phyloP scores from a whole-genome alignment of 2,113 vertebrate genomes.

The Proterorhinus semilunaris region DNA sequence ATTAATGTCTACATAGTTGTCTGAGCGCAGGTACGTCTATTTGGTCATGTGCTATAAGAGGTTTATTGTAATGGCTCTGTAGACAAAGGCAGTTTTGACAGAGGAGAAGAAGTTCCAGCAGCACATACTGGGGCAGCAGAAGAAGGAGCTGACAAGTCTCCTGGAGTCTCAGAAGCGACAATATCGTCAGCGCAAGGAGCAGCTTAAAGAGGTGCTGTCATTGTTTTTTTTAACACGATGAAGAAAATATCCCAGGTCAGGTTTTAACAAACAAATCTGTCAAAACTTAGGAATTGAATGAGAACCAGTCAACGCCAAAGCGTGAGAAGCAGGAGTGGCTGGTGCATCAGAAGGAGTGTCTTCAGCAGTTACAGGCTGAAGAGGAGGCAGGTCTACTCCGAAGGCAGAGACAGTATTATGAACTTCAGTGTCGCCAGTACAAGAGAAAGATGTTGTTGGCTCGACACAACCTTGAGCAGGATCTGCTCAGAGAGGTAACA shows the following conservation, averaged over 20 bases:
- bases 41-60: background rate
- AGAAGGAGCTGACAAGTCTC: slow-evolving; percentile 86
- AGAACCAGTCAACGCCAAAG: slow-evolving; percentile 91
- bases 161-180: slow-evolving; percentile 88
- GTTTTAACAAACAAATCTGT: background rate
- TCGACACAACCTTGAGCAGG: slow-evolving; percentile 88
- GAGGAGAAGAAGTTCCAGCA: slow-evolving; percentile 94
- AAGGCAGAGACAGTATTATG: slow-evolving; percentile 88
- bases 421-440: slow-evolving; percentile 88
- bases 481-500: slow-evolving; percentile 86
- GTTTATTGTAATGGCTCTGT: background rate
- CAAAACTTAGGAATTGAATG: slow-evolving; percentile 83
- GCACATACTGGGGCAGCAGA: slow-evolving; percentile 89
- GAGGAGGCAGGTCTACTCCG: slow-evolving; percentile 86
- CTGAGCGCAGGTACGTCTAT: background rate
- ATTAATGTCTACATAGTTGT: background rate
- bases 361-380: slow-evolving; percentile 88
- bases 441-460: slow-evolving; percentile 90
- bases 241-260: background rate
- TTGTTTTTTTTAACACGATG: background rate
- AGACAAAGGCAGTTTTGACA: slow-evolving; percentile 79
- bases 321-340: slow-evolving; percentile 92
- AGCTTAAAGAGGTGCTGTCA: slow-evolving; percentile 85
- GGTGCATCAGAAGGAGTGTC: slow-evolving; percentile 88
- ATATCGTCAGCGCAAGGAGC: slow-evolving; percentile 89